phyloP scores from a whole-genome alignment of 2,113 vertebrate genomes.

The Ammospiza caudacuta region DNA sequence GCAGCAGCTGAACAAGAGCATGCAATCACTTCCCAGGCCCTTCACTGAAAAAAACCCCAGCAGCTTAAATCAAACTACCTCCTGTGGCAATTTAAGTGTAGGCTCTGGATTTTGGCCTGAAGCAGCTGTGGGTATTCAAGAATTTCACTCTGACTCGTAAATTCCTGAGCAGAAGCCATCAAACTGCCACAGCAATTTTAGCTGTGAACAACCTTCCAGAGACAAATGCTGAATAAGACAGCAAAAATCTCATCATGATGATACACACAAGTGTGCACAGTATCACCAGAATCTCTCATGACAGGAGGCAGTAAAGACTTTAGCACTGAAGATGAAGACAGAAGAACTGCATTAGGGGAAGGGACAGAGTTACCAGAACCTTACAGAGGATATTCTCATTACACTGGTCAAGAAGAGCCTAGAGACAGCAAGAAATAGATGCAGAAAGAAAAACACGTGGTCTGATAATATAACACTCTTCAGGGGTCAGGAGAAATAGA shows the following conservation, averaged over 20 bases:
- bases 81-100: not conserved
- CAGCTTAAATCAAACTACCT: not conserved
- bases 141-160: not conserved
- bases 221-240: not conserved
- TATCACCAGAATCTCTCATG: not conserved
- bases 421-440: not conserved
- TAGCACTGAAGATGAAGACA: not conserved
- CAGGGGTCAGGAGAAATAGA: not conserved
- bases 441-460: not conserved
- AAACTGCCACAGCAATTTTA: not conserved
- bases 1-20: not conserved
- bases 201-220: not conserved
- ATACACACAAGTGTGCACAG: not conserved
- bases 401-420: not conserved
- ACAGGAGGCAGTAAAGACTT: not conserved
- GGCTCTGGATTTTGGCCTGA: not conserved
- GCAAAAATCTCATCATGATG: not conserved
- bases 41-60: not conserved
- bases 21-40: not conserved
- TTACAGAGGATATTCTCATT: not conserved
- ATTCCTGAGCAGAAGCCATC: not conserved
- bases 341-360: not conserved
- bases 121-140: not conserved
- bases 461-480: not conserved
- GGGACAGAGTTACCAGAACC: not conserved